These are phyloP conservation scores for Drosophila lini DNA, from an alignment of 1,140 invertebrate species.

Conservation along the genomic window DNA sequence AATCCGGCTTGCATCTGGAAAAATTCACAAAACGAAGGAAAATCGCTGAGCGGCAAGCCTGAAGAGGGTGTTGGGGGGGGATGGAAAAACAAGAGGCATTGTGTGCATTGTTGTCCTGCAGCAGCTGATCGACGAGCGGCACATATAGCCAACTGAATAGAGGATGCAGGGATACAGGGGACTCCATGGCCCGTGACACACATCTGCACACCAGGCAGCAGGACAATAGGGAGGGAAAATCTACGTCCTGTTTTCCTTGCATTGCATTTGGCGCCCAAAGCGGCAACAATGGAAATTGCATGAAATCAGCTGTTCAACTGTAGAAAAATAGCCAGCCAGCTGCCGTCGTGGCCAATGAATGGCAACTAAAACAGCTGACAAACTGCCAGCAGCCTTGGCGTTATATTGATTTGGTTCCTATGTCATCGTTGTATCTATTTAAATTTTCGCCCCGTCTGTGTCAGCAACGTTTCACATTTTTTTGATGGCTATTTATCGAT, in stretches of 20 bases:
- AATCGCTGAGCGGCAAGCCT: slow-evolving; percentile 21
- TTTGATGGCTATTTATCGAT: slow-evolving; percentile 47
- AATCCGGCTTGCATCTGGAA: slow-evolving; percentile 47
- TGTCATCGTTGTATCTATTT: slow-evolving; percentile 49
- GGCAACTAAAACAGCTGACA: slow-evolving; percentile 61
- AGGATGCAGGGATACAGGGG: slow-evolving; percentile 7
- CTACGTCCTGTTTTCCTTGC: slow-evolving; percentile 30
- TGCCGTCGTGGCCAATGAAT: slow-evolving; percentile 37
- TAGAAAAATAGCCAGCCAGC: slow-evolving; percentile 51
- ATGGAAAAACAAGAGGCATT: slow-evolving; percentile 43
- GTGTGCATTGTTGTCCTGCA: slow-evolving; percentile 59
- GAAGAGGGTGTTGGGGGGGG: slow-evolving; percentile 21
- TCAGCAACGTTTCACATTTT: slow-evolving; percentile 37
- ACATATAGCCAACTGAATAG: slow-evolving; percentile 48
- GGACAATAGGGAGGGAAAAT: slow-evolving; percentile 50
- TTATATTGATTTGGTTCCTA: slow-evolving; percentile 61
- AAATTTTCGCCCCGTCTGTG: slow-evolving; percentile 32
- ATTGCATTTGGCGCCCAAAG: slow-evolving; percentile 67
- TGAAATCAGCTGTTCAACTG: slow-evolving; percentile 60
- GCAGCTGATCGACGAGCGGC: slow-evolving; percentile 67
- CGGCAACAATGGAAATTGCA: slow-evolving; percentile 70
- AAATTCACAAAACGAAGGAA: slow-evolving; percentile 43
- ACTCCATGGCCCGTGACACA: slow-evolving; percentile 70
- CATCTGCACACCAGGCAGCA: slow-evolving; percentile 47
- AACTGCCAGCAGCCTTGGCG: slow-evolving; percentile 28